These are phyloP conservation scores for Rhabdomys dilectus DNA, from an alignment of 2,113 vertebrate species.

Conservation along the genomic window DNA sequence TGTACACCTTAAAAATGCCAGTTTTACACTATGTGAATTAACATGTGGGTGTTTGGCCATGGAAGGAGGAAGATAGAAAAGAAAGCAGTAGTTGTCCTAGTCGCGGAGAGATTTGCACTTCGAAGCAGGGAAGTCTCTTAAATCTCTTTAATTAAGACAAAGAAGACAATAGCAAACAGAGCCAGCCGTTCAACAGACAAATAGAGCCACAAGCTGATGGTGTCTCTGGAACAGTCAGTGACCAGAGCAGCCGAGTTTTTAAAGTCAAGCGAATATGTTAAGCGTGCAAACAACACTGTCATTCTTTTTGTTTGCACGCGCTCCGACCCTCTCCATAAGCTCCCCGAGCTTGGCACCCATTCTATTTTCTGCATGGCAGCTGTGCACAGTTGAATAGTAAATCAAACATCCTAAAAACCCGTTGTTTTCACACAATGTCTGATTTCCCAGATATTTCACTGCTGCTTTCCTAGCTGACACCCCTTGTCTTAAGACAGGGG, in stretches of 20 bases:
- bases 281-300: conserved; percentile 80
- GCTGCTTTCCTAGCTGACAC: conserved; percentile 84
- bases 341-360: conserved; percentile 85
- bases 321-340: conserved; percentile 76
- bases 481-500: conserved; percentile 80
- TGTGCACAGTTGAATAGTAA: conserved; percentile 91
- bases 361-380: conserved; percentile 90
- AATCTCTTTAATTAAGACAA: conserved; percentile 70
- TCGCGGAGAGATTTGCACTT: conserved; percentile 43
- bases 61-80: neutral
- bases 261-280: conserved; percentile 83
- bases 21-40: neutral
- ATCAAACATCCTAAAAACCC: conserved; percentile 90
- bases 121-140: neutral
- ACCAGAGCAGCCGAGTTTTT: conserved; percentile 42
- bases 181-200: neutral
- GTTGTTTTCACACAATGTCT: conserved; percentile 93
- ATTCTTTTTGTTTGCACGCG: conserved; percentile 45
- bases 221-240: conserved; percentile 76
- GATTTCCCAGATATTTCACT: conserved; percentile 87
- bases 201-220: conserved; percentile 52
- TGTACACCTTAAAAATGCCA: neutral
- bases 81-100: neutral
- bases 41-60: neutral
- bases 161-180: neutral